phyloP scores from a whole-genome alignment of 2,113 vertebrate genomes.

The Phylloscopus trochilus region DNA sequence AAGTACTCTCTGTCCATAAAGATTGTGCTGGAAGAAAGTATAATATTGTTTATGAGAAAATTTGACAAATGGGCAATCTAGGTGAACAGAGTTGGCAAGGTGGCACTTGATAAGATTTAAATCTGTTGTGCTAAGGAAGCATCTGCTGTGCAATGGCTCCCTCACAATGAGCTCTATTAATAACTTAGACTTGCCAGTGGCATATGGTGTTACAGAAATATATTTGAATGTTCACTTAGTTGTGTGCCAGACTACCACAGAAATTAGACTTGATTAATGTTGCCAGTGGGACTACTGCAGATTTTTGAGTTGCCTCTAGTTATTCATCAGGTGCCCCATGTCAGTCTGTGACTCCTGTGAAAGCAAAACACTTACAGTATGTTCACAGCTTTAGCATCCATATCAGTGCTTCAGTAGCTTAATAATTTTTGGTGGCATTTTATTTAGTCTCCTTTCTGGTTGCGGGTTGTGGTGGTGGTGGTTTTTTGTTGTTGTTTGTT shows the following conservation, averaged over 20 bases:
- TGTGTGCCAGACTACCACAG: not conserved
- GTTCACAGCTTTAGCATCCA: not conserved
- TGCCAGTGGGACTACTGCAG: not conserved
- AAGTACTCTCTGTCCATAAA: not conserved
- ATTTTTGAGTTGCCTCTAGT: conserved; percentile 1
- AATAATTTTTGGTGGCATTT: not conserved
- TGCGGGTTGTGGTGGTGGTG: too few relatives aligned
- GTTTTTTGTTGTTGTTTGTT: too few relatives aligned
- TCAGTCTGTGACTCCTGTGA: not conserved
- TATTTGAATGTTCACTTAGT: conserved; percentile 25
- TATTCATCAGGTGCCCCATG: not conserved
- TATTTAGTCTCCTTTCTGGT: not conserved
- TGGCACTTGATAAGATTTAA: conserved; percentile 34
- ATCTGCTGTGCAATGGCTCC: conserved; percentile 7
- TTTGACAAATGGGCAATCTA: not conserved
- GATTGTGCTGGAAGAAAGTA: not conserved
- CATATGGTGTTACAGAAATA: conserved; percentile 43
- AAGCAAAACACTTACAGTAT: not conserved
- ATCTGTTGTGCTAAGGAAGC: conserved; percentile 35
- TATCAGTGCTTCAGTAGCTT: not conserved
- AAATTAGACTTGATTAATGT: conserved; percentile 29
- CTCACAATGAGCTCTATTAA: conserved; percentile 37
- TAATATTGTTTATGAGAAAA: not conserved
- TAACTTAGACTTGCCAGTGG: not conserved
- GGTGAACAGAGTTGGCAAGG: not conserved